Conservation (phyloP, 2,113 vertebrate genomes). For the Plotosus lineatus region DNA sequence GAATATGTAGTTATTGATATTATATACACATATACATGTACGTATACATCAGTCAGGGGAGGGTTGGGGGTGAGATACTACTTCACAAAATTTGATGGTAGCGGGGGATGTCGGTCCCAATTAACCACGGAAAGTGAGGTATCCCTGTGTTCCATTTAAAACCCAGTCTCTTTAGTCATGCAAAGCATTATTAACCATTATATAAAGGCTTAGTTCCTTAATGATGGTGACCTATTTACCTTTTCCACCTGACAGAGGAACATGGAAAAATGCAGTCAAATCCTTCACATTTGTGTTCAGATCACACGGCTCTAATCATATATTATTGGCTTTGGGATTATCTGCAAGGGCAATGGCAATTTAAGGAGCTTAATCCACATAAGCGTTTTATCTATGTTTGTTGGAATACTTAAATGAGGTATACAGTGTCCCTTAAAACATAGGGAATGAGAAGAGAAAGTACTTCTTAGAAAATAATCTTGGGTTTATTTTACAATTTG, state of each 20-base stretch:
- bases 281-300: slow-evolving; percentile 36
- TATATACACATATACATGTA: too few relatives aligned
- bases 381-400: slow-evolving; percentile 53
- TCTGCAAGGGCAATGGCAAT: slow-evolving; percentile 52
- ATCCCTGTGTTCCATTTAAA: too few relatives aligned
- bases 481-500: slow-evolving; percentile 13
- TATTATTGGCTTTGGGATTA: slow-evolving; percentile 49
- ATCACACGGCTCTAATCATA: slow-evolving; percentile 35
- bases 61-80: too few relatives aligned
- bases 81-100: too few relatives aligned
- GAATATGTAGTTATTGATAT: too few relatives aligned
- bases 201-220: not conserved
- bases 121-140: too few relatives aligned
- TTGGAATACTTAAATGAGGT: slow-evolving; percentile 42
- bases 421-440: slow-evolving; percentile 39
- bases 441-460: slow-evolving; percentile 19
- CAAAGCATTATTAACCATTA: too few relatives aligned
- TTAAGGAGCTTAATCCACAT: slow-evolving; percentile 51
- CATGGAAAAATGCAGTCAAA: not conserved
- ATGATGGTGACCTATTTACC: slow-evolving; percentile 40
- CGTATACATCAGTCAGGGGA: too few relatives aligned
- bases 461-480: slow-evolving; percentile 11
- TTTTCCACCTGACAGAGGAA: slow-evolving; percentile 1
- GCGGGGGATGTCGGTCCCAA: too few relatives aligned
- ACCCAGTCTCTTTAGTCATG: too few relatives aligned